Evolutionary conservation across 35 echinoderm and acorn worm species (phyloP), one percentile per base, ranked within the genome.

Genomic region (Hemicentrotus pulcherrimus): DNA sequence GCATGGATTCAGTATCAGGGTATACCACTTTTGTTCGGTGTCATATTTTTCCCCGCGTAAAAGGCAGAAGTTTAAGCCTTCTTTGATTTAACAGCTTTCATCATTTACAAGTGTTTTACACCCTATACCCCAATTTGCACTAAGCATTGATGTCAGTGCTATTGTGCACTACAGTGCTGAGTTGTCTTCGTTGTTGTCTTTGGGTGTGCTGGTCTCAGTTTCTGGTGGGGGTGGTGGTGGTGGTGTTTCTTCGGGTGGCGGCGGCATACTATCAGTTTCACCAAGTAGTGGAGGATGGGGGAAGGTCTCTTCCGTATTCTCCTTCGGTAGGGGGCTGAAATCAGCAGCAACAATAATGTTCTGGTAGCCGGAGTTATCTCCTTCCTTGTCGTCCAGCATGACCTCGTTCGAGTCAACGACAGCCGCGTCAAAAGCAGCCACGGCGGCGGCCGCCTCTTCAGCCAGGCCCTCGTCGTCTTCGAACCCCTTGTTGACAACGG

Each of bases 141-240:
- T n/a, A 1, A 15, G 15, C 2, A 78, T n/a, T n/a, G 19, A 28
- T 41, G 35, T 41, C 3, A 41, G 0, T 41, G 1, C 61, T 78
- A 0, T 14, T 8, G 65, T 78, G 65, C 65, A 28, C 24, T 78
- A 78, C 65, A 78, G 65, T 22, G 65, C 65, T 78, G 65, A 78
- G 65, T n/a, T 22, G 18, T 78, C 65, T 78, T 78, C 65, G 24
- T 28, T n/a, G 65, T 78, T 28, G 28, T 15, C 6, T 55, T 10
- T 55, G 11, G 65, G 65, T 78, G 65, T 18, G 28, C 24, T 18
- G n/a, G 50, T 15, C 50, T 90, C 88, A 41, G 32, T 28, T 28
- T 33, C 88, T 4, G 88, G 88, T 46, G 88, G 88, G 46, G 88
- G 88, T 41, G 88, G 88, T 41, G 88, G 88, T 45, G 88, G 88